Evolutionary conservation across 2,888 invertebrate genomes (phyloP).

Genomic region (Galeruca laticollis): DNA sequence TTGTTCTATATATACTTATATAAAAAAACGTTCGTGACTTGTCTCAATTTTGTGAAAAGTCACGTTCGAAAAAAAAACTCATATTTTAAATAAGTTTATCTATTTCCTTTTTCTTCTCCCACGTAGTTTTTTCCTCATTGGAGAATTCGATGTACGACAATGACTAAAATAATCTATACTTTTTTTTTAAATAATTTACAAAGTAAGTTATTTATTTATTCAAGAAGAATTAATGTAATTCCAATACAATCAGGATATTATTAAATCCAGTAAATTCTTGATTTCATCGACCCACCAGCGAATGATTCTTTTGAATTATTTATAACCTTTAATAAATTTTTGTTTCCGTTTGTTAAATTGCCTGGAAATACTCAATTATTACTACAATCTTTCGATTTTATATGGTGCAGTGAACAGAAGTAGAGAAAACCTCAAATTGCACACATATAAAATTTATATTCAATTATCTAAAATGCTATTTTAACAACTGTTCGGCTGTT

Average conservation of each 20-base stretch:
- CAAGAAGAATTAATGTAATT: too few relatives aligned
- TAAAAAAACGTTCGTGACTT: slow-evolving; percentile 6
- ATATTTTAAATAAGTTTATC: background rate
- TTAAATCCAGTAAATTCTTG: slow-evolving; percentile 22
- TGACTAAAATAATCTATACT: too few relatives aligned
- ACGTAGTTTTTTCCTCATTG: background rate
- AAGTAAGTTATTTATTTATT: too few relatives aligned
- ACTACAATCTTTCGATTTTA: slow-evolving; percentile 35
- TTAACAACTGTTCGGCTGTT: slow-evolving; percentile 28
- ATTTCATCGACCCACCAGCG: slow-evolving; percentile 22
- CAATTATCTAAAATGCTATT: slow-evolving; percentile 39
- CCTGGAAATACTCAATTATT: slow-evolving; percentile 39
- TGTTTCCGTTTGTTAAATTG: slow-evolving; percentile 45
- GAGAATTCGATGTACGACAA: background rate
- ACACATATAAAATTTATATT: slow-evolving; percentile 39
- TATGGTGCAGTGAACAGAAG: slow-evolving; percentile 32
- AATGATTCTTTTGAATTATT: slow-evolving; percentile 29
- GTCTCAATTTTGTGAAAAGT: too few relatives aligned
- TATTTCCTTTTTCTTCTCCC: background rate
- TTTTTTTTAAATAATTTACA: too few relatives aligned
- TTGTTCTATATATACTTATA: background rate
- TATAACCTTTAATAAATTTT: slow-evolving; percentile 36
- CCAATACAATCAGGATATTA: slow-evolving; percentile 5
- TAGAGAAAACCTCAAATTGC: slow-evolving; percentile 36
- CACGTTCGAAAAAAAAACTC: background rate